Evolutionary conservation across 2,113 vertebrate species (phyloP), one percentile per base, ranked within the genome.

Genomic region (Gambusia affinis): DNA sequence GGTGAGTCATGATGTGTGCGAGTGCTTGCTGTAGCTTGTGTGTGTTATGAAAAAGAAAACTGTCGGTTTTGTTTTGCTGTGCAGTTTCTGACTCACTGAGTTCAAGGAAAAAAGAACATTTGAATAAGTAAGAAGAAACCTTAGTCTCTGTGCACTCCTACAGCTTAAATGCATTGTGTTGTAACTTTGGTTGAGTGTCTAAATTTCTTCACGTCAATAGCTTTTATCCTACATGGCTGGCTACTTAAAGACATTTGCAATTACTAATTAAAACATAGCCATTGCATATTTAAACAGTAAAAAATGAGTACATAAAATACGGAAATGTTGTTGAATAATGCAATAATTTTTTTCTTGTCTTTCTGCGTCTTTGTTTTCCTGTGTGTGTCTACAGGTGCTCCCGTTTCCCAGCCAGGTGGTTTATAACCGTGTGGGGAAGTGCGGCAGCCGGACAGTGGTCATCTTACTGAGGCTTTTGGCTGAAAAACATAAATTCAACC

Each of bases 351-450:
- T 24, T 54, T n/a, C 22, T 57, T n/a, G 2, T 57, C 22, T 57
- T 11, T 10, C 7, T 57, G 51, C 11, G 19, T n/a, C 4, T 27
- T 3, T 60, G 42, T 29, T 22, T 29, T 12, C 64, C 37, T 79
- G 31, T 70, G 44, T 61, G 62, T 71, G 44, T 60, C 78, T 74
- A 12, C 90, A 99, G 98, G 95, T 95, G 77, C 96, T 99, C 67
- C 97, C 95, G 4, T 99, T 99, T 85, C 98, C 98, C 66, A 97
- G 97, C 91, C 97, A 99, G 93, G 97, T 99, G 93, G 95, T 99
- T n/a, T 99, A 99, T 88, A 99, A 99, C 93, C 96, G 98, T 67
- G 98, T 99, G 64, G 98, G 98, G 85, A 99, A 99, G 90, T 99
- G 98, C 79, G 98, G 98, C 75, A 99, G 98, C 84, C 95, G 98